Conservation (phyloP, 2,113 vertebrate species). For the Cebidichthys violaceus region DNA sequence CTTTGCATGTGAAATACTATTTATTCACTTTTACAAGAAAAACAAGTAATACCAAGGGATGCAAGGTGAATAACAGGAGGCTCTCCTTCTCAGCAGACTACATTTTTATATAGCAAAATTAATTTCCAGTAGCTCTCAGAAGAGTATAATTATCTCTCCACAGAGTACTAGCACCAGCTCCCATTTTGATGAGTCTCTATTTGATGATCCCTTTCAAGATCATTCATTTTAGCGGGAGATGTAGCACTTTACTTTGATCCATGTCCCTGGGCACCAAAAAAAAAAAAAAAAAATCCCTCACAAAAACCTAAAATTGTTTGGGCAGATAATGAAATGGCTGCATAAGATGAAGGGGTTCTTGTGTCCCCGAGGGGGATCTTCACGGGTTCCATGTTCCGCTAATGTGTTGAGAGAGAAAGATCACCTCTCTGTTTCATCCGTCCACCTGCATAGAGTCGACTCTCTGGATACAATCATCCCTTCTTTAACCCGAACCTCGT, state of each 20-base stretch:
- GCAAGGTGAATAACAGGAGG: not conserved
- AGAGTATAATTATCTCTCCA: constrained; percentile 52
- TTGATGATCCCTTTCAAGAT: constrained; percentile 64
- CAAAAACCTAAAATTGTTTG: constrained; percentile 52
- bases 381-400: constrained; percentile 39
- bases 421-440: constrained; percentile 55
- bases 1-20: not conserved
- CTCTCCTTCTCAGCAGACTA: constrained; percentile 17
- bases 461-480: constrained; percentile 7
- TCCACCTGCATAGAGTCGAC: constrained; percentile 5
- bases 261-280: constrained; percentile 69
- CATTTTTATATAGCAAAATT: constrained; percentile 37
- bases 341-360: constrained; percentile 71
- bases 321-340: constrained; percentile 52
- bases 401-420: constrained; percentile 47
- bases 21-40: not conserved
- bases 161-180: constrained; percentile 31
- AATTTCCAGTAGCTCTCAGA: constrained; percentile 38
- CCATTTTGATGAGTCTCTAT: constrained; percentile 45
- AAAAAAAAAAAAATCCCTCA: constrained; percentile 27
- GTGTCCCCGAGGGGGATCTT: constrained; percentile 37
- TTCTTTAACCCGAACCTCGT: constrained; percentile 29
- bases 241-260: constrained; percentile 81
- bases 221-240: constrained; percentile 77
- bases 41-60: not conserved